Evolutionary conservation across 2,113 vertebrate genomes (phyloP).

Genomic region (Echinops telfairi): DNA sequence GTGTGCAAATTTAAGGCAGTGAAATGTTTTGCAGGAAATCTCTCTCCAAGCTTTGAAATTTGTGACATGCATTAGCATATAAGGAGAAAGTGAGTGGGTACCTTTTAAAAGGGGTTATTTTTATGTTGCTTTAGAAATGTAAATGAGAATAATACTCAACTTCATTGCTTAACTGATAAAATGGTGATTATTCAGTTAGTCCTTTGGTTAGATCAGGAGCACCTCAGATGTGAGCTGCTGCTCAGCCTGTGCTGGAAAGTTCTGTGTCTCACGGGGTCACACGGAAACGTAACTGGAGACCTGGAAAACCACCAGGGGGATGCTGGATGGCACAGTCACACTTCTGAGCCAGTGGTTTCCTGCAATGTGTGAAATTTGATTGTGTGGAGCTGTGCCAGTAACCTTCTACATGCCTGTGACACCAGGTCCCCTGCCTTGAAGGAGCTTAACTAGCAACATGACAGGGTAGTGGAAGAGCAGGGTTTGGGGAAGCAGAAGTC

Average conservation of each 20-base stretch:
- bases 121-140: slow-evolving; percentile 80
- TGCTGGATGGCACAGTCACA: not conserved
- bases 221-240: not conserved
- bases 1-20: slow-evolving; percentile 51
- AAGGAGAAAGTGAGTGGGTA: slow-evolving; percentile 77
- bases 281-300: not conserved
- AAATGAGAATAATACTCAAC: slow-evolving; percentile 74
- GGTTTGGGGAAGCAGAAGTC: not conserved
- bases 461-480: not conserved
- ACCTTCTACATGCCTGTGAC: not conserved
- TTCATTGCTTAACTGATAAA: slow-evolving; percentile 63
- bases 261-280: not conserved
- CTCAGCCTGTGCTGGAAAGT: not conserved
- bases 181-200: slow-evolving; percentile 64
- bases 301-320: not conserved
- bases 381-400: not conserved
- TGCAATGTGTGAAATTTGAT: not conserved
- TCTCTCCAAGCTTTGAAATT: slow-evolving; percentile 58
- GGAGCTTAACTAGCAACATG: not conserved
- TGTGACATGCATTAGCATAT: slow-evolving; percentile 69
- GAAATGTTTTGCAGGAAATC: slow-evolving; percentile 68
- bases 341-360: not conserved
- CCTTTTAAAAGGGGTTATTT: slow-evolving; percentile 74
- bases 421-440: not conserved
- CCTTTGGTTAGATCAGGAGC: slow-evolving; percentile 53